phyloP scores from a whole-genome alignment of 2,797 vertebrate genomes.

The Allobates femoralis region DNA sequence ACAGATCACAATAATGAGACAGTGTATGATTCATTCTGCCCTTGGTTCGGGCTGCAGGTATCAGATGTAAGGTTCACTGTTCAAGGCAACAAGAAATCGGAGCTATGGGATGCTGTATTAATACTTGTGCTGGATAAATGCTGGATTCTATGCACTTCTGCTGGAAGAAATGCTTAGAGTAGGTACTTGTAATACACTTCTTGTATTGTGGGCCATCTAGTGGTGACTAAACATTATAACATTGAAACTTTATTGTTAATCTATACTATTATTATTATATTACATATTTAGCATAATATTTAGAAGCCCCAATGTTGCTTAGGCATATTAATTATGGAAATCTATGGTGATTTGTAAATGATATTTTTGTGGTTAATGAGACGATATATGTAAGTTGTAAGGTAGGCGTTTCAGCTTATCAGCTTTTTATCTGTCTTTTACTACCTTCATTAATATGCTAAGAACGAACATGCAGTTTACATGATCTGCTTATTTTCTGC shows the following conservation, averaged over 20 bases:
- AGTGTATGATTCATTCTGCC: too few species aligned
- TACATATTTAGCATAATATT: neutral
- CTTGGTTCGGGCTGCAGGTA: too few species aligned
- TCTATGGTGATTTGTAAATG: neutral
- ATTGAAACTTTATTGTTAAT: neutral
- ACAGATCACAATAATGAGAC: too few species aligned
- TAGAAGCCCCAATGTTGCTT: neutral
- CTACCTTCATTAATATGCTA: neutral
- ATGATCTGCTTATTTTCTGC: neutral
- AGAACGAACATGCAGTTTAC: too few species aligned
- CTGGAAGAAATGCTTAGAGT: neutral
- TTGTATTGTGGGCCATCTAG: constrained; percentile 49
- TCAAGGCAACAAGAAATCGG: neutral
- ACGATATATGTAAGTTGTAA: neutral
- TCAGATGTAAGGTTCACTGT: too few species aligned
- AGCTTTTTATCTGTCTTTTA: neutral
- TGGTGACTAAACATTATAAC: neutral
- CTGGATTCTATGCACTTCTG: neutral
- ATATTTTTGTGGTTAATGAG: neutral
- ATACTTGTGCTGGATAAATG: neutral
- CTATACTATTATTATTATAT: neutral
- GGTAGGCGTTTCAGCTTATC: neutral
- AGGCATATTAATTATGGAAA: neutral
- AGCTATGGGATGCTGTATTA: neutral
- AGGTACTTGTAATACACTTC: neutral